Evolutionary conservation across 2,888 invertebrate genomes (phyloP).

Genomic region (Catocala nupta): DNA sequence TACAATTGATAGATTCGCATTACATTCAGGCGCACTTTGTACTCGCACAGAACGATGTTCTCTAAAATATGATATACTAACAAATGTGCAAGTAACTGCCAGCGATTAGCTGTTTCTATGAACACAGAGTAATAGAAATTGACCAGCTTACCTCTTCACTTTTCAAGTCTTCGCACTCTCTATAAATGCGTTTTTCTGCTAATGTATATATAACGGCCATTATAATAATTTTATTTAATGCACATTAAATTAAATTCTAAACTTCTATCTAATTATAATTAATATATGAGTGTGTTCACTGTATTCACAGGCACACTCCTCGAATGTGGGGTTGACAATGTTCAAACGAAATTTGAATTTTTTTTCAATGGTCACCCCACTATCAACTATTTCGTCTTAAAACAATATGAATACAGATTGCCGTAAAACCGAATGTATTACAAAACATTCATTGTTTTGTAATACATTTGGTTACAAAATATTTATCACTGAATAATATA

Average conservation of each 20-base stretch:
- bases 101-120: conserved; percentile 37
- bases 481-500: no score
- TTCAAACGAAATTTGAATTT: background rate
- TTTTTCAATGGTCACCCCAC: no score
- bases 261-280: no score
- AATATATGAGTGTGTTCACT: no score
- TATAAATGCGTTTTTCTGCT: conserved; percentile 98
- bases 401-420: no score
- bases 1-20: conserved; percentile 26
- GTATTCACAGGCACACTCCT: conserved; percentile 16
- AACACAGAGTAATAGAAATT: conserved; percentile 25
- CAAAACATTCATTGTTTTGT: no score
- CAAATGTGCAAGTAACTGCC: conserved; percentile 66
- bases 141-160: conserved; percentile 95
- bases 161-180: conserved; percentile 99
- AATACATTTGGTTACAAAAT: no score
- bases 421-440: no score
- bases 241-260: no score
- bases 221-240: conserved; percentile 43
- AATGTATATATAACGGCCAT: conserved; percentile 99
- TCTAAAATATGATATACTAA: conserved; percentile 54
- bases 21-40: conserved; percentile 50
- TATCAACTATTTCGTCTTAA: no score
- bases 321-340: conserved; percentile 28
- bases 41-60: conserved; percentile 48